Evolutionary conservation across 2,797 vertebrate genomes (phyloP), one percentile per base, ranked within the genome.

Genomic region (Mormyrus hasselquistii): DNA sequence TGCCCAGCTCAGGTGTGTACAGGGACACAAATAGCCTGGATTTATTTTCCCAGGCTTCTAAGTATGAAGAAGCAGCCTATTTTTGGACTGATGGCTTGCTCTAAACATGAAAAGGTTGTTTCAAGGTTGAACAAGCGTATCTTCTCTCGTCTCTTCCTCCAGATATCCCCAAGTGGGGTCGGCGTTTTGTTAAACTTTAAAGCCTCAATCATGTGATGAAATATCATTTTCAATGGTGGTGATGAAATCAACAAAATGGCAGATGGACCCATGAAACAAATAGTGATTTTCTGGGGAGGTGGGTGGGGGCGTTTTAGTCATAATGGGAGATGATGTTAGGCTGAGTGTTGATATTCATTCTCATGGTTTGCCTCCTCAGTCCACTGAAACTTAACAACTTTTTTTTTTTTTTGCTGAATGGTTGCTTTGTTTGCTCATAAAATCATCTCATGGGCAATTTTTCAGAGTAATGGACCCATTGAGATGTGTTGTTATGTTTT

Each of bases 391-490:
- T 79, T 79, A 79, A n/a, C 73, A 79, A 44, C 38, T 47, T 7
- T 14, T 44, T 44, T 62, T 59, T 22, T 59, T 79, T 79, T 47
- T 44, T 79, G 38, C 38, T 79, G 73, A 79, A 79, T 44, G 73
- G 38, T 79, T 79, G 38, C 38, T 47, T 79, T 79, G 73, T 44
- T 79, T 44, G 73, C 41, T 47, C 73, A 79, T 79, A 79, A 79
- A 79, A 79, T 47, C 73, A 41, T 79, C 41, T 79, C 73, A 79
- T 44, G 73, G 73, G 38, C 73, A 79, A 79, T 79, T 79, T 79
- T 44, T 79, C 73, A 47, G 73, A 79, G 73, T 79, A 44, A 79
- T 79, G 73, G 73, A 79, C 38, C 73, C 73, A 47, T 79, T 79
- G 38, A 44, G 73, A 47, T 79, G 47, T 79, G 73, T 76, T 41